phyloP scores from a whole-genome alignment of 1,140 invertebrate species.

The Drosophila truncata region DNA sequence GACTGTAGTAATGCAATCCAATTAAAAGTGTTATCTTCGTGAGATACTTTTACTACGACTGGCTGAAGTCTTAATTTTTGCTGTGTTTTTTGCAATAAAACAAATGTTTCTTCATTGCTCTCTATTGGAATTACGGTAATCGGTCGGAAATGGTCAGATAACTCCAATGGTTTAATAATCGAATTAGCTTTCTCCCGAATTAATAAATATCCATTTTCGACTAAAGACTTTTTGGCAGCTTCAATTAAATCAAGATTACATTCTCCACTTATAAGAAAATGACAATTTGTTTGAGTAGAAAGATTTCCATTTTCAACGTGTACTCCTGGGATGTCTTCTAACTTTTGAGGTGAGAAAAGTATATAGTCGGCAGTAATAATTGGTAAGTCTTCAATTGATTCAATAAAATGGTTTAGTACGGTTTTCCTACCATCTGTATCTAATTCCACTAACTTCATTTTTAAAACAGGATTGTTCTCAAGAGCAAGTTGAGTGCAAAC shows the following conservation, averaged over 20 bases:
- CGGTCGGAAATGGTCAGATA: conserved; percentile 57
- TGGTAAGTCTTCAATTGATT: conserved; percentile 88
- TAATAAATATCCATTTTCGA: conserved; percentile 86
- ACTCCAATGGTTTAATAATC: conserved; percentile 43
- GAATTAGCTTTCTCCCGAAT: conserved; percentile 80
- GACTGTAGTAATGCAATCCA: conserved; percentile 87
- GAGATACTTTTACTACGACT: conserved; percentile 69
- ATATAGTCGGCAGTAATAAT: conserved; percentile 86
- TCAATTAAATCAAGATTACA: conserved; percentile 31
- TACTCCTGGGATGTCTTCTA: conserved; percentile 86
- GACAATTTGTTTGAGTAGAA: conserved; percentile 86
- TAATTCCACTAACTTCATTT: conserved; percentile 89
- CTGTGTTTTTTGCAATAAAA: conserved; percentile 81
- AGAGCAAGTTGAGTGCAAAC: conserved; percentile 89
- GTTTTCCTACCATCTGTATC: conserved; percentile 85
- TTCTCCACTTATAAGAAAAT: conserved; percentile 87
- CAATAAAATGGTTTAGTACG: conserved; percentile 86
- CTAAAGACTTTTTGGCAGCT: conserved; percentile 64
- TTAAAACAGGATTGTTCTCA: conserved; percentile 90
- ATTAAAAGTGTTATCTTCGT: conserved; percentile 82
- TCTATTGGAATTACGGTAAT: conserved; percentile 73
- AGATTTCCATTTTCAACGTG: conserved; percentile 88
- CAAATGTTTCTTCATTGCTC: conserved; percentile 63
- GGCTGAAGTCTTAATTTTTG: conserved; percentile 62
- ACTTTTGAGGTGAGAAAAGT: conserved; percentile 86